phyloP scores from a whole-genome alignment of 2,113 vertebrate genomes.

The Burhinus oedicnemus region DNA sequence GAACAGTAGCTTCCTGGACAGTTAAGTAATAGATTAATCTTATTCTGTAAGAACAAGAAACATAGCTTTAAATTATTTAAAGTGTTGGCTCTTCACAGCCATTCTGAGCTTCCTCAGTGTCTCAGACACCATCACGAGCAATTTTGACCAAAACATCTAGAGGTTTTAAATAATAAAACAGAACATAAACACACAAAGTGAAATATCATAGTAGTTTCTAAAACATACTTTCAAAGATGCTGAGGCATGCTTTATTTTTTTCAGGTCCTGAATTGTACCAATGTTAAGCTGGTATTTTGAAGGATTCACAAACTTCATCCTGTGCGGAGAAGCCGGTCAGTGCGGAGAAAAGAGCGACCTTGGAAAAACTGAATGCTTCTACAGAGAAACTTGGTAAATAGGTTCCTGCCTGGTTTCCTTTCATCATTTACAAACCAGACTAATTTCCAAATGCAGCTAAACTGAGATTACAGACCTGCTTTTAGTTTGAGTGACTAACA shows the following conservation, averaged over 20 bases:
- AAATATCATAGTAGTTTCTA: background rate
- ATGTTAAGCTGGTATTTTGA: background rate
- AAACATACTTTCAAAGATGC: background rate
- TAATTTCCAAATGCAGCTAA: background rate
- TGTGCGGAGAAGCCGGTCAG: background rate
- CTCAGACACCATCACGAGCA: background rate
- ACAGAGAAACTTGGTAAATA: background rate
- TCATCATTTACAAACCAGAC: background rate
- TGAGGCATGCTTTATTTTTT: background rate
- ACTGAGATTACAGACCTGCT: conserved; percentile 7
- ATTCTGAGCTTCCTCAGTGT: background rate
- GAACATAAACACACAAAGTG: background rate
- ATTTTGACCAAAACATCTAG: background rate
- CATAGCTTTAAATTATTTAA: background rate
- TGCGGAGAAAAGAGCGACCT: background rate
- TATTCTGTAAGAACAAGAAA: background rate
- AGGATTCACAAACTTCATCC: background rate
- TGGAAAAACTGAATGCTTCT: conserved; percentile 1
- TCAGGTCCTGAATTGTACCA: background rate
- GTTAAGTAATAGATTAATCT: background rate
- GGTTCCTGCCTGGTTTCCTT: background rate
- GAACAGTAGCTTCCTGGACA: background rate
- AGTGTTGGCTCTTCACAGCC: background rate
- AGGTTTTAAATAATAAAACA: background rate
- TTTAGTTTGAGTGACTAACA: background rate